Percentiles rank a stretch among this genome's conserved stretches.
Evolutionary conservation across 2,797 vertebrate species (phyloP).

Genomic region (Rhinogobio ventralis): DNA sequence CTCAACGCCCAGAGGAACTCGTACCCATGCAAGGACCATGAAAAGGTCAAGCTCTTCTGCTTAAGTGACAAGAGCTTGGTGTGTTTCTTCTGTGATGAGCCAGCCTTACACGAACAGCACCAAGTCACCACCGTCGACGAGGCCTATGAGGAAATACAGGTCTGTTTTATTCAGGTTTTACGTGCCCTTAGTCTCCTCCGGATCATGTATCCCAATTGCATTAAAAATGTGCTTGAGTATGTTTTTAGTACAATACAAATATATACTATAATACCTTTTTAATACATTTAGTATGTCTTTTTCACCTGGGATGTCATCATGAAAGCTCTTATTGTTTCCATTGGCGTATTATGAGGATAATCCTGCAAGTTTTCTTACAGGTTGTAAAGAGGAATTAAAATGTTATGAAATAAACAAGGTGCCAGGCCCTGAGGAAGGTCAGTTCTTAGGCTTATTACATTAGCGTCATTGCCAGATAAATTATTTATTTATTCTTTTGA

Average conservation of each 20-base stretch:
- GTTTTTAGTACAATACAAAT: too few relatives aligned
- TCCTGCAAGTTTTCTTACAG: not conserved
- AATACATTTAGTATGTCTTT: too few relatives aligned
- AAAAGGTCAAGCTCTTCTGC: constrained; percentile 98
- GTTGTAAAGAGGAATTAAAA: not conserved
- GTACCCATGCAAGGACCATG: constrained; percentile 94
- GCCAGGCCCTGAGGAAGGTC: not conserved
- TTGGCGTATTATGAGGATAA: not conserved
- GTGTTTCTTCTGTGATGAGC: constrained; percentile 98
- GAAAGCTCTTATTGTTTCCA: not conserved
- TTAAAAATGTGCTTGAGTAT: too few relatives aligned
- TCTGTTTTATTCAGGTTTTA: constrained; percentile 64
- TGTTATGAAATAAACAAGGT: not conserved
- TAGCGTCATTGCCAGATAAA: not conserved
- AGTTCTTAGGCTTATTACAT: not conserved
- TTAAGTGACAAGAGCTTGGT: constrained; percentile 93
- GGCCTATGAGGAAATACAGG: constrained; percentile 97
- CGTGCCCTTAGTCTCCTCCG: fast-evolving
- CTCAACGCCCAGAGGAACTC: constrained; percentile 89
- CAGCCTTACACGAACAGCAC: constrained; percentile 94
- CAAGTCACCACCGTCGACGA: constrained; percentile 96
- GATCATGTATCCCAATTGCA: too few relatives aligned
- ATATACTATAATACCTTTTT: too few relatives aligned
- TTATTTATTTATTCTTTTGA: not conserved
- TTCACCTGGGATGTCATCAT: not conserved